Percentiles rank a stretch among this genome's conserved stretches.
These are phyloP conservation scores for Protobothrops flavoviridis DNA, from an alignment of 2,113 vertebrate genomes.

Conservation along the genomic window DNA sequence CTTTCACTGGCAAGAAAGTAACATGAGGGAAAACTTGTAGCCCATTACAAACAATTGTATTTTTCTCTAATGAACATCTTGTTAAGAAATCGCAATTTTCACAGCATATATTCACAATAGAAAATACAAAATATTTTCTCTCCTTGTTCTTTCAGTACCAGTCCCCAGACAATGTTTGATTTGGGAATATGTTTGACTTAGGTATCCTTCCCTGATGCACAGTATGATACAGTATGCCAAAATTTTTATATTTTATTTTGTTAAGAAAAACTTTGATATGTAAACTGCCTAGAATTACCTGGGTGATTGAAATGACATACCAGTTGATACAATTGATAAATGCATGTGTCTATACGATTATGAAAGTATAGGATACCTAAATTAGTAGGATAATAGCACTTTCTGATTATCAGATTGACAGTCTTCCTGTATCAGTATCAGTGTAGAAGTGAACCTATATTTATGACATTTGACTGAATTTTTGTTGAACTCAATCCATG, in stretches of 20 bases:
- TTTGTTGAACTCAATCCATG: not conserved
- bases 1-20: not conserved
- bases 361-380: not conserved
- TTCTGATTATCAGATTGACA: not conserved
- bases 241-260: not conserved
- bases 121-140: not conserved
- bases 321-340: not conserved
- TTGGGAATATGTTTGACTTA: not conserved
- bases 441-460: not conserved
- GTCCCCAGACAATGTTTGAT: not conserved
- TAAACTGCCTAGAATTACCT: not conserved
- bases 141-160: not conserved
- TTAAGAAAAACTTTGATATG: not conserved
- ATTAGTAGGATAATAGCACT: not conserved
- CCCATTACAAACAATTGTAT: not conserved
- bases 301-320: not conserved
- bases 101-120: not conserved
- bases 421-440: not conserved
- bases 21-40: not conserved
- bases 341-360: not conserved
- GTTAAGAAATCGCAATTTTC: not conserved
- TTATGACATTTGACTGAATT: not conserved
- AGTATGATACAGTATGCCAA: not conserved
- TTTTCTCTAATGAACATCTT: not conserved
- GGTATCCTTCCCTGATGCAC: not conserved